phyloP scores from a whole-genome alignment of 2,113 vertebrate species.

The Motacilla alba region DNA sequence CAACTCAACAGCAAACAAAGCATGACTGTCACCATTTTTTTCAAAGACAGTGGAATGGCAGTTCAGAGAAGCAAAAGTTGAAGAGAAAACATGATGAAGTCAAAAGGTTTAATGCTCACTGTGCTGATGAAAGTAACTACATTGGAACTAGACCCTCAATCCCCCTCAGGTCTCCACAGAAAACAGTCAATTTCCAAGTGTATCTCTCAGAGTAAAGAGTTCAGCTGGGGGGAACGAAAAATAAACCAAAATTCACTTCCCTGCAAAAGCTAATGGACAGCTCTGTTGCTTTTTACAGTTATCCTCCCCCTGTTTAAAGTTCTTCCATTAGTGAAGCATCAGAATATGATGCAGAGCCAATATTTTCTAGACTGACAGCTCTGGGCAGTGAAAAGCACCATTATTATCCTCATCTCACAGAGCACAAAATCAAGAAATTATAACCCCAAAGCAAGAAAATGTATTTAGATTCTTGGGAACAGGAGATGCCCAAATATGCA shows the following conservation, averaged over 20 bases:
- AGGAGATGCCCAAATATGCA: neutral
- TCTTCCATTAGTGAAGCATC: neutral
- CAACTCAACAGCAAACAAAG: neutral
- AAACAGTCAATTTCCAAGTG: neutral
- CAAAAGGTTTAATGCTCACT: neutral
- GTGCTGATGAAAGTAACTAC: neutral
- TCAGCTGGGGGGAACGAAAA: neutral
- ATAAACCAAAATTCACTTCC: neutral
- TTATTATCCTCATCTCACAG: neutral
- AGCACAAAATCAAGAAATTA: neutral
- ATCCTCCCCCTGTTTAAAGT: neutral
- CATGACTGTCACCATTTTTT: neutral
- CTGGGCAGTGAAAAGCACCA: neutral
- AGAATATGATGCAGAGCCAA: neutral
- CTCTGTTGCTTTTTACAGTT: neutral
- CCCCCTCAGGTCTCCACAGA: neutral
- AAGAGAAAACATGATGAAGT: neutral
- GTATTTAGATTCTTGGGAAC: neutral
- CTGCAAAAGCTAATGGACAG: neutral
- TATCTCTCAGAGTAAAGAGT: neutral
- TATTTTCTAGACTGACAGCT: neutral
- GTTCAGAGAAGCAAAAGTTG: neutral
- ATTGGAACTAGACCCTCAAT: neutral
- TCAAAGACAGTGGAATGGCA: neutral
- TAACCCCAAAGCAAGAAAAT: neutral